These are phyloP conservation scores for Urocitellus parryii DNA, from an alignment of 2,113 vertebrate species.

Conservation along the genomic window DNA sequence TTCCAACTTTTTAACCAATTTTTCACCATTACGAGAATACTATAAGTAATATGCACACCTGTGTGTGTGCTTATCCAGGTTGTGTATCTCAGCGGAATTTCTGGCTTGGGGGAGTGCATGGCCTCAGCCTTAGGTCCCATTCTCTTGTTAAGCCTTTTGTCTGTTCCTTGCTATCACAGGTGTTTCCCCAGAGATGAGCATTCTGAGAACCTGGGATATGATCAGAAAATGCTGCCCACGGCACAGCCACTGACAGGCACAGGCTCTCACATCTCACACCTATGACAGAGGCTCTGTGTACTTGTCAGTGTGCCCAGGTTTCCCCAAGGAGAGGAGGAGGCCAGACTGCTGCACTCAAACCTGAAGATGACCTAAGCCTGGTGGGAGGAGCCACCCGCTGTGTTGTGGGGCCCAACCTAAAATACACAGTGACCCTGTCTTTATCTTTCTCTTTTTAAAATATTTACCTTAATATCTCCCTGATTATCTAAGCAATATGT, in stretches of 20 bases:
- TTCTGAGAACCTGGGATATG: not conserved
- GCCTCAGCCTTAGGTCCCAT: not conserved
- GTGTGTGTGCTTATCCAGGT: not conserved
- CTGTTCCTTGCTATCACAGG: not conserved
- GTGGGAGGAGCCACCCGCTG: not conserved
- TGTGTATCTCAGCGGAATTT: not conserved
- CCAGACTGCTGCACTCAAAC: not conserved
- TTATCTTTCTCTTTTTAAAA: not conserved
- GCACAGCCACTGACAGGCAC: not conserved
- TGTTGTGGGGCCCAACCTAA: not conserved
- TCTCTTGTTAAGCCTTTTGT: not conserved
- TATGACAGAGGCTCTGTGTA: not conserved
- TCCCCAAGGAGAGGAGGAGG: not conserved
- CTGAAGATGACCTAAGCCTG: not conserved
- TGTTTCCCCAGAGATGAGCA: not conserved
- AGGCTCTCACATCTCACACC: fast-evolving
- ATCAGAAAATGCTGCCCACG: not conserved
- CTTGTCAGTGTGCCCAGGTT: not conserved
- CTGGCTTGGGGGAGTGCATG: not conserved
- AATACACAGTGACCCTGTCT: not conserved
- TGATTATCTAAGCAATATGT: not conserved
- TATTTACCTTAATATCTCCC: not conserved
- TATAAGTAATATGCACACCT: not conserved
- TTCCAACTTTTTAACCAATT: not conserved
- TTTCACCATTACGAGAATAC: not conserved